phyloP scores from a whole-genome alignment of 2,797 vertebrate species.

The Scomberomorus guttatus region DNA sequence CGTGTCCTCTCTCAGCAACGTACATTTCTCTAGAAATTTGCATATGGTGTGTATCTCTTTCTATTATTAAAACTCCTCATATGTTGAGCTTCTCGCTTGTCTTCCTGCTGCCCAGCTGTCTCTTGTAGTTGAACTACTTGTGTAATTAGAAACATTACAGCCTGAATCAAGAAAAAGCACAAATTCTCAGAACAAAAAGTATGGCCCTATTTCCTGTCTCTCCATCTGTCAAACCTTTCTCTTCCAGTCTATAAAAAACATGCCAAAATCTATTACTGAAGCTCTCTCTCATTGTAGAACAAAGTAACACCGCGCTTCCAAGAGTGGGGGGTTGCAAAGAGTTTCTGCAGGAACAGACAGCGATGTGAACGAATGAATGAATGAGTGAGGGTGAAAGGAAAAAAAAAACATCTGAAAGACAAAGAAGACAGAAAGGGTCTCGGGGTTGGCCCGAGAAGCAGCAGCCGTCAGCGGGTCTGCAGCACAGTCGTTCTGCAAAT shows the following conservation, averaged over 20 bases:
- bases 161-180: not conserved
- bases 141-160: conserved; percentile 51
- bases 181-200: conserved; percentile 27
- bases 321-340: not conserved
- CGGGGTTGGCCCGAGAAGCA: conserved; percentile 45
- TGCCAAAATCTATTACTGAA: conserved; percentile 48
- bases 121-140: conserved; percentile 43
- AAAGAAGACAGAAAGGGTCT: conserved; percentile 47
- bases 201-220: conserved; percentile 16
- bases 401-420: conserved; percentile 50
- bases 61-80: not conserved
- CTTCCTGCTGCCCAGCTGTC: conserved; percentile 59
- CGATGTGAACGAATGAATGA: conserved; percentile 26
- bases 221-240: conserved; percentile 49
- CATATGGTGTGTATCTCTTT: conserved; percentile 6
- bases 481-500: conserved; percentile 72
- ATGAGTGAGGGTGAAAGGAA: conserved; percentile 20
- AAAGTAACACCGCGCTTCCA: conserved; percentile 33
- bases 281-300: conserved; percentile 27
- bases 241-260: conserved; percentile 26
- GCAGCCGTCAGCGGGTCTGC: conserved; percentile 61
- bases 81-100: conserved; percentile 1
- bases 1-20: not conserved
- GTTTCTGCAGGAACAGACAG: conserved; percentile 9
- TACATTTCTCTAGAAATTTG: not conserved